Evolutionary conservation across 2,113 vertebrate species (phyloP).

Genomic region (Bostrychus sinensis): DNA sequence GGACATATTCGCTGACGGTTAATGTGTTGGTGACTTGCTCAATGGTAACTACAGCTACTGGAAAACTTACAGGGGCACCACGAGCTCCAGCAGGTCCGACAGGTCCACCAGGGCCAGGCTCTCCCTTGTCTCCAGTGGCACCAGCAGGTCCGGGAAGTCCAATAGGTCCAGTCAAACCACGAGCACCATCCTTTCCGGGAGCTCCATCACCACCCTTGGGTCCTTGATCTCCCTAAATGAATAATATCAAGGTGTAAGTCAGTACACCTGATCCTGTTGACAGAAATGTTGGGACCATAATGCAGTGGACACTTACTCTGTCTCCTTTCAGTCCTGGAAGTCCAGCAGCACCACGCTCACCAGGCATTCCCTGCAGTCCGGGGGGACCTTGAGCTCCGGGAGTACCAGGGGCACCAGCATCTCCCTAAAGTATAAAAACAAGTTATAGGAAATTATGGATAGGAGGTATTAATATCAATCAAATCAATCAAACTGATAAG

Average conservation of each 20-base stretch:
- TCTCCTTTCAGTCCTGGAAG: constrained; percentile 96
- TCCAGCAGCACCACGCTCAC: constrained; percentile 92
- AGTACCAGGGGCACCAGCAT: constrained; percentile 87
- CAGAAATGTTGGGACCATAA: neutral
- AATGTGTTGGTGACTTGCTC: no score
- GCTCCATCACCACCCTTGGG: constrained; percentile 90
- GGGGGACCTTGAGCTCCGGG: constrained; percentile 90
- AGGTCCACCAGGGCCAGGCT: constrained; percentile 86
- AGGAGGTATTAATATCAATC: neutral
- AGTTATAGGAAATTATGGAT: neutral
- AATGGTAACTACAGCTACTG: neutral
- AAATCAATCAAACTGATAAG: neutral
- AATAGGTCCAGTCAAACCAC: constrained; percentile 94
- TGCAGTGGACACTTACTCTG: constrained; percentile 84
- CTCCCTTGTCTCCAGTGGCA: constrained; percentile 95
- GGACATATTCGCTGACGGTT: no score
- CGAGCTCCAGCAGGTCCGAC: constrained; percentile 90
- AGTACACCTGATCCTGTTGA: neutral
- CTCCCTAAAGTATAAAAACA: constrained; percentile 82
- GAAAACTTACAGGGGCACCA: constrained; percentile 88
- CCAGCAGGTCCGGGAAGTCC: constrained; percentile 94
- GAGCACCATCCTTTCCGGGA: constrained; percentile 91
- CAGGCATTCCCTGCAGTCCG: constrained; percentile 99
- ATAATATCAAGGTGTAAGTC: neutral
- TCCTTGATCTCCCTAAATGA: constrained; percentile 90